Evolutionary conservation across 2,797 vertebrate genomes (phyloP), one percentile per base, ranked within the genome.

Genomic region (Rousettus madagascariensis): DNA sequence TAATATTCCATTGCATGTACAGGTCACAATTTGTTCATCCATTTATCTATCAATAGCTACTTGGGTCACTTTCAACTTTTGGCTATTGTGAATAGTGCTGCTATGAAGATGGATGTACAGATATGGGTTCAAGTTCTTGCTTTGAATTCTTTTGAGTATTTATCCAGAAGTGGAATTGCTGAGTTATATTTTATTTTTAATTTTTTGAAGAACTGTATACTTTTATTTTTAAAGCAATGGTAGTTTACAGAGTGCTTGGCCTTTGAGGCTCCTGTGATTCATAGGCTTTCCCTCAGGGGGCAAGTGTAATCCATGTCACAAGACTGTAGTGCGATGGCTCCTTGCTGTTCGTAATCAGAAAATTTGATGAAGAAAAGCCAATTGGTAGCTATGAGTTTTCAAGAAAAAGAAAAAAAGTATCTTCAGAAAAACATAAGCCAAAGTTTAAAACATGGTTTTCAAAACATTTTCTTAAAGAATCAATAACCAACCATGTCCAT

Each of bases 381-480:
- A 46, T 9, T 12, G 7, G 20, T 71, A 91, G 46, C 26, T 75
- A 10, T 28, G 2, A 33, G 24, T 71, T 80, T 93, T 65, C 10
- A 71, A 90, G 59, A 46, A 80, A 90, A 87, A 77, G 49, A 57
- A 86, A 77, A 89, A 57, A 28, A 43, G 36, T 65, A 55, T 5
- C 24, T 91, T 96, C 22, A 51, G 17, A 63, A 82, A 91, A 88
- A 12, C 4, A 12, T 22, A 78, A 63, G 15, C 30, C 22, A 28
- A 12, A n/a, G 4, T 72, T 95, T 63, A 57, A 85, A 30, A n/a
- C 15, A 20, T 20, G 16, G 4, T 65, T 66, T 85, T 86, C 16
- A 57, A 74, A 80, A 17, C 19, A 63, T 30, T 46, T 49, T 72
- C 59, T 36, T 33, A 11, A 84, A 74, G 33, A 38, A 28, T 19